Evolutionary conservation across 2,797 vertebrate species (phyloP), one percentile per base, ranked within the genome.

Genomic region (Benthosema pterotum): DNA sequence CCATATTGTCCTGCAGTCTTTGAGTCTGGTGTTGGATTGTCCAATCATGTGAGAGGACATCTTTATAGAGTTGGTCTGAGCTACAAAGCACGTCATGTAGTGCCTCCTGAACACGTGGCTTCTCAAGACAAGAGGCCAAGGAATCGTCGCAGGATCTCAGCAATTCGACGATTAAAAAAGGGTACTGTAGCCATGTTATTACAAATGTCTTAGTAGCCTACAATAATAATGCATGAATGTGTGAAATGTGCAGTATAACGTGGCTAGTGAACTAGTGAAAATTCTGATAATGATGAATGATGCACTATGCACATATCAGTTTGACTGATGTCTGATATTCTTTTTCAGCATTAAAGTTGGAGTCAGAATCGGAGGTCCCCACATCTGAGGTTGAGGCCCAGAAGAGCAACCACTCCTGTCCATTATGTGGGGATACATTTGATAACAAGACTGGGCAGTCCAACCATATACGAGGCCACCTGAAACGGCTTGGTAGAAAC

Each of bases 371-470:
- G 8, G 87, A 97, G 80, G 93, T 95, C 74, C 94, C 78, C 42
- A 82, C 78, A 63, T 71, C 85, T 9, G 87, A 97, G 80, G 93
- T 95, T 9, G 87, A 97, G 80, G 93, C 95, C 74, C 94, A 77
- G 38, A 82, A 79, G 64, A 74, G 68, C 50, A 67, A 83, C 65
- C 88, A 91, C 72, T 86, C 95, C 1, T 99, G 97, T 87, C 96
- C 98, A 14, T 92, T 99, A 75, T 99, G 97, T 84, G 95, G 97
- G 74, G 96, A 97, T 74, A 95, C 94, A 85, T 99, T 99, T 67
- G 95, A 98, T 85, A 98, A 95, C 79, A 96, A 97, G 92, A 99
- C 95, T 84, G 97, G 97, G 74, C 94, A 98, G 88, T 98, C 97
- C 78, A 99, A 99, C 92, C 97, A 99, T 65, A 95, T 98, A 80